Percentiles rank a stretch among this genome's conserved stretches.
Evolutionary conservation across 2,888 invertebrate species (phyloP).

Genomic region (Dilophus febrilis): DNA sequence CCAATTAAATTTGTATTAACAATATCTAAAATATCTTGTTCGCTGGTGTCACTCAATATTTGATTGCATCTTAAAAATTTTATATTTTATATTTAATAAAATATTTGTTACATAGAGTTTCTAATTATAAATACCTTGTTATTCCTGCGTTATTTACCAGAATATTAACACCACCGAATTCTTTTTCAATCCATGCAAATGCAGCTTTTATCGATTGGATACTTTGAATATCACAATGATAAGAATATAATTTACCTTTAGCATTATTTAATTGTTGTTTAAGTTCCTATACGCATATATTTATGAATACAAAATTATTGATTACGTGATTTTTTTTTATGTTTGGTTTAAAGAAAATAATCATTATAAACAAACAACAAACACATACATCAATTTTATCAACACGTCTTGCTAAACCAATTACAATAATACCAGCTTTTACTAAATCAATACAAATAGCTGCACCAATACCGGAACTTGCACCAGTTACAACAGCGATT

Average conservation of each 20-base stretch:
- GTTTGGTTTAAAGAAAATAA: too few relatives aligned
- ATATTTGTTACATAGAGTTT: too few relatives aligned
- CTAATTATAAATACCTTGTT: not conserved
- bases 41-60: too few relatives aligned
- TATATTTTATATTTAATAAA: too few relatives aligned
- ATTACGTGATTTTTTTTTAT: too few relatives aligned
- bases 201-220: slow-evolving; percentile 35
- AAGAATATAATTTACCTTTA: slow-evolving; percentile 21
- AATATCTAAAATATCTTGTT: slow-evolving; percentile 10
- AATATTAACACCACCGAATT: slow-evolving; percentile 37
- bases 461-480: slow-evolving; percentile 42
- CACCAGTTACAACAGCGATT: slow-evolving; percentile 45
- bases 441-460: slow-evolving; percentile 30
- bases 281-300: too few relatives aligned
- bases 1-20: slow-evolving; percentile 26
- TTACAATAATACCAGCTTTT: slow-evolving; percentile 34
- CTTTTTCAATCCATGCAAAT: slow-evolving; percentile 33
- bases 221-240: slow-evolving; percentile 34
- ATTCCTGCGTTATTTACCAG: slow-evolving; percentile 41
- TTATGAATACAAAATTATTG: too few relatives aligned
- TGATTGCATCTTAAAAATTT: not conserved
- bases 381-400: slow-evolving; percentile 23
- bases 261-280: slow-evolving; percentile 9
- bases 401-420: slow-evolving; percentile 34
- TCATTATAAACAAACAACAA: too few relatives aligned